Conservation (phyloP, 2,888 invertebrate genomes). For the Deilephila elpenor region DNA sequence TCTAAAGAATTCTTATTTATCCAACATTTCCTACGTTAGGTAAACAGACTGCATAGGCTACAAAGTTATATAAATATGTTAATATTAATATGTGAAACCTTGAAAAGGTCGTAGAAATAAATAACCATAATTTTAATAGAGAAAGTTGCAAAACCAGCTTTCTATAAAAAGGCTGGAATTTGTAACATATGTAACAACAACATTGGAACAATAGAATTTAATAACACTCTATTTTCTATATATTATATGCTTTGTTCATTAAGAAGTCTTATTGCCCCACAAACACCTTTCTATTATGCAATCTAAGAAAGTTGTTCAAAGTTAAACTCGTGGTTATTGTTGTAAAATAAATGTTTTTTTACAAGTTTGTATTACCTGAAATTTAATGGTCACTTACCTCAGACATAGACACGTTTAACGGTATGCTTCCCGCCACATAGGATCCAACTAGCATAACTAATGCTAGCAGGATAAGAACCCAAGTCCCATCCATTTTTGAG, state of each 20-base stretch:
- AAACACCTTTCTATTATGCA: background rate
- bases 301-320: background rate
- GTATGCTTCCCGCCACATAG: constrained; percentile 97
- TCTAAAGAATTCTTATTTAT: too few relatives aligned
- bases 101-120: background rate
- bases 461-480: constrained; percentile 92
- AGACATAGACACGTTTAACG: constrained; percentile 96
- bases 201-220: background rate
- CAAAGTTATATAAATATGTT: background rate
- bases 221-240: background rate
- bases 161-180: background rate
- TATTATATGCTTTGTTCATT: background rate
- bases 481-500: constrained; percentile 91
- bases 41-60: too few relatives aligned
- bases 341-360: background rate
- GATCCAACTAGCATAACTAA: constrained; percentile 98
- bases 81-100: background rate
- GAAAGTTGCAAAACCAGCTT: background rate
- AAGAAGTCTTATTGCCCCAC: background rate
- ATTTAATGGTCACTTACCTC: constrained; percentile 87
- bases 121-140: background rate
- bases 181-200: background rate
- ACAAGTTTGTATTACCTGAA: background rate
- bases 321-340: background rate
- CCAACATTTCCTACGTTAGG: too few relatives aligned